phyloP scores from a whole-genome alignment of 1,140 invertebrate species.

The Sweltsa coloradensis region DNA sequence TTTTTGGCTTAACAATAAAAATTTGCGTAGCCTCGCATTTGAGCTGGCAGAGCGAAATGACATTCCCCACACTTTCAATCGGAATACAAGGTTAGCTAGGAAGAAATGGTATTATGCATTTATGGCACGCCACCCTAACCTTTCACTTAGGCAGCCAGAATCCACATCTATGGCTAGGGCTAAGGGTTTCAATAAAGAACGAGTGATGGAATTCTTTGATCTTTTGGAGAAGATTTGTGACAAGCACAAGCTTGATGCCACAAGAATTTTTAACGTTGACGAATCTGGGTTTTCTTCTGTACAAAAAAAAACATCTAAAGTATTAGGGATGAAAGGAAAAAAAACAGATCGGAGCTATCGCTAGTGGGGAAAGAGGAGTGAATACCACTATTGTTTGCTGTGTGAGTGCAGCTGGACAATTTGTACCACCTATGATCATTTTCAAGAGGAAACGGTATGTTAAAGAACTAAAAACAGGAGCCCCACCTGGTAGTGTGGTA shows the following conservation, averaged over 20 bases:
- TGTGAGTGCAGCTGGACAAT: slow-evolving; percentile 22
- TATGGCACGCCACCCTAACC: slow-evolving; percentile 26
- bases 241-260: slow-evolving; percentile 21
- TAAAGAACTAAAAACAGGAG: slow-evolving; percentile 20
- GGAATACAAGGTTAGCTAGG: slow-evolving; percentile 21
- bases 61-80: slow-evolving; percentile 15
- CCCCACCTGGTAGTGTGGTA: slow-evolving; percentile 14
- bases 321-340: slow-evolving; percentile 24
- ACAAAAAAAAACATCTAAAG: slow-evolving; percentile 21
- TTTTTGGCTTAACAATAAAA: slow-evolving; percentile 15
- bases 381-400: slow-evolving; percentile 29
- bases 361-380: slow-evolving; percentile 29
- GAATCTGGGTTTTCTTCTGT: slow-evolving; percentile 22
- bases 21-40: slow-evolving; percentile 15
- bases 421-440: slow-evolving; percentile 22
- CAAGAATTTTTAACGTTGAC: slow-evolving; percentile 30
- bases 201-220: slow-evolving; percentile 23
- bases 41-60: slow-evolving; percentile 18
- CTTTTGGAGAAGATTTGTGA: slow-evolving; percentile 21
- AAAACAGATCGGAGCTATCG: slow-evolving; percentile 28
- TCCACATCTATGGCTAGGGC: slow-evolving; percentile 27
- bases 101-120: slow-evolving; percentile 30
- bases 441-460: slow-evolving; percentile 19
- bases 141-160: slow-evolving; percentile 28
- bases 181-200: slow-evolving; percentile 26